Conservation (phyloP, 2,113 vertebrate genomes). For the Pungitius pungitius region DNA sequence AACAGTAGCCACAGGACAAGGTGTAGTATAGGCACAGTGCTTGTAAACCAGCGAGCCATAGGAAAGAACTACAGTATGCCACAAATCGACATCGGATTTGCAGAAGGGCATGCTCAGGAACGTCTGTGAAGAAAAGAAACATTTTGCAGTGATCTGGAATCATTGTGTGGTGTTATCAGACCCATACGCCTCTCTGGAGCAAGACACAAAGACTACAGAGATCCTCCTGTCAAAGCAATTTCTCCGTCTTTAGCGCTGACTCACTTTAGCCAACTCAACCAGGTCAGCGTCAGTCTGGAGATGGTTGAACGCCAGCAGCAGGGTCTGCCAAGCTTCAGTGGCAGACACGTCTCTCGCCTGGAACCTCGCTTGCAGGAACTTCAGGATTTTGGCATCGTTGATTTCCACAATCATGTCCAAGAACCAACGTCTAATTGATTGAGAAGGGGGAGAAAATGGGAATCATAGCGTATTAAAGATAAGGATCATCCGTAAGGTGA, state of each 20-base stretch:
- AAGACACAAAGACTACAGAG: not conserved
- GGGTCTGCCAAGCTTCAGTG: slow-evolving; percentile 71
- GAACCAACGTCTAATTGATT: slow-evolving; percentile 80
- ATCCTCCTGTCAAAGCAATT: not conserved
- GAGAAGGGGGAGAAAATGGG: not conserved
- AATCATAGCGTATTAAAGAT: not conserved
- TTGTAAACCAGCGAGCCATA: slow-evolving; percentile 85
- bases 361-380: slow-evolving; percentile 81
- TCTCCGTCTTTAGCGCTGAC: not conserved
- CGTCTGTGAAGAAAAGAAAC: slow-evolving; percentile 68
- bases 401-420: slow-evolving; percentile 76
- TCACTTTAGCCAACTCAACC: slow-evolving; percentile 78
- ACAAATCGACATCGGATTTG: slow-evolving; percentile 69
- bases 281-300: slow-evolving; percentile 67
- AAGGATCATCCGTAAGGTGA: not conserved
- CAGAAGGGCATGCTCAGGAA: slow-evolving; percentile 78
- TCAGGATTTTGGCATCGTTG: slow-evolving; percentile 77
- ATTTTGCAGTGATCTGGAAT: not conserved
- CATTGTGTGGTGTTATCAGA: not conserved
- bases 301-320: slow-evolving; percentile 79
- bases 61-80: slow-evolving; percentile 77
- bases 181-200: too few species aligned
- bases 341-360: slow-evolving; percentile 65
- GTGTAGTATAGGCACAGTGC: slow-evolving; percentile 73
- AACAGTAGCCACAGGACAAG: slow-evolving; percentile 76